Conservation (phyloP, 1,140 invertebrate genomes). For the Caerostris darwini region DNA sequence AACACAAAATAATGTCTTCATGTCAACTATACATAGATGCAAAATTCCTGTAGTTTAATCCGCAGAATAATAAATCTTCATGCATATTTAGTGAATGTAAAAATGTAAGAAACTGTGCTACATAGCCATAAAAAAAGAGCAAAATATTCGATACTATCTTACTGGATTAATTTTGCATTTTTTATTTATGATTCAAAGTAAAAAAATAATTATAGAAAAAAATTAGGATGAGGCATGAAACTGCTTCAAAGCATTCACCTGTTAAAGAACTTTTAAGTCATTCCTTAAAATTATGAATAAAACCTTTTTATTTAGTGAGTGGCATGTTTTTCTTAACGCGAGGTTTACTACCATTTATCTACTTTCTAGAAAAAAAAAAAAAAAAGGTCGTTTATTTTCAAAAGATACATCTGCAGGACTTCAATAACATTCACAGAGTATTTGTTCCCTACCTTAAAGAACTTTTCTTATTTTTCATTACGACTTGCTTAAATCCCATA, state of each 20-base stretch:
- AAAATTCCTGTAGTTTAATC: neutral
- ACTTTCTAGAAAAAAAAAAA: neutral
- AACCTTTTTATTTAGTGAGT: constrained; percentile 11
- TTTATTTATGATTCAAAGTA: neutral
- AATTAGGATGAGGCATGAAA: neutral
- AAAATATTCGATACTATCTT: neutral
- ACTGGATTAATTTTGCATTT: neutral
- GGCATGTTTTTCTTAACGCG: neutral
- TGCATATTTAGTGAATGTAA: neutral
- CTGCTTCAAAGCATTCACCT: neutral
- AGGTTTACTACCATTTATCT: constrained; percentile 5
- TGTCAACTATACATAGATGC: neutral
- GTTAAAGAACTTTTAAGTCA: neutral
- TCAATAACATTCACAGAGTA: constrained; percentile 35
- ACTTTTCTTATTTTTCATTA: constrained; percentile 28
- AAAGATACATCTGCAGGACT: constrained; percentile 20
- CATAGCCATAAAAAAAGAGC: neutral
- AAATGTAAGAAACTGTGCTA: neutral
- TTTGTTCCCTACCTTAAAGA: neutral
- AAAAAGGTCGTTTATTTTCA: neutral
- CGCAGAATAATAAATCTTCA: neutral
- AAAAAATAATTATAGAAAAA: neutral
- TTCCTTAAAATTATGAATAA: constrained; percentile 37
- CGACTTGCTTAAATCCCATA: constrained; percentile 15
- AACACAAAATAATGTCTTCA: neutral